Evolutionary conservation across 2,888 invertebrate species (phyloP).

Genomic region (Morpho helenor): DNA sequence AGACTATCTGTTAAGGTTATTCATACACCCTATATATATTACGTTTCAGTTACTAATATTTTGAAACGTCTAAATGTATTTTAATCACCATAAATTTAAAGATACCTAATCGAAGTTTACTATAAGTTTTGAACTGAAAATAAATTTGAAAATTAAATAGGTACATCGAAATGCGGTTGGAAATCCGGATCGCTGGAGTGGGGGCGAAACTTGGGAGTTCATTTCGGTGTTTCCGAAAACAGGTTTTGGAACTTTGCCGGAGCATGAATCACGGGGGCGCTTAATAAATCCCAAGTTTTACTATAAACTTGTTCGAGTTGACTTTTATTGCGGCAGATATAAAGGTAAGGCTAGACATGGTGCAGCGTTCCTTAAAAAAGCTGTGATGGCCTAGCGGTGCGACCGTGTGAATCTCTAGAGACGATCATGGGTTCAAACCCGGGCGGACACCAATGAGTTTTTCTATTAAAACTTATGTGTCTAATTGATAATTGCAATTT

Average conservation of each 20-base stretch:
- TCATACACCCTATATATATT: too few species aligned
- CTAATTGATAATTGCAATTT: too few species aligned
- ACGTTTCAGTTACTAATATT: too few species aligned
- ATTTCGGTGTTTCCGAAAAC: slow-evolving; percentile 14
- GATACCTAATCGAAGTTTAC: neutral
- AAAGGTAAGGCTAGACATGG: neutral
- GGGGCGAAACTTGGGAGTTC: slow-evolving; percentile 9
- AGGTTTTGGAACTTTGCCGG: slow-evolving; percentile 4
- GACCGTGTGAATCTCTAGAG: too few species aligned
- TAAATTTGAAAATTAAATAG: neutral
- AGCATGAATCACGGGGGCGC: slow-evolving; percentile 1
- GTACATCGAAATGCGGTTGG: neutral
- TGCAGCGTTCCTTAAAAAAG: neutral
- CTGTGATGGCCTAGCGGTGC: too few species aligned
- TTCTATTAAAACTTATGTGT: too few species aligned
- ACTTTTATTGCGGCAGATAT: neutral
- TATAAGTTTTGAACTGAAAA: neutral
- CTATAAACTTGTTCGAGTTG: neutral
- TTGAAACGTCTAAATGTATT: too few species aligned
- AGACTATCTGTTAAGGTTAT: too few species aligned
- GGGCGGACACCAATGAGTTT: too few species aligned
- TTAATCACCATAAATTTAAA: neutral
- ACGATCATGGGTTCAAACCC: too few species aligned
- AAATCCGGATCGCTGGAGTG: slow-evolving; percentile 2
- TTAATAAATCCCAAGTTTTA: slow-evolving; percentile 4